Base-by-base conservation (phyloP, 2,113 vertebrate species). In the Xenopus borealis region DNA sequence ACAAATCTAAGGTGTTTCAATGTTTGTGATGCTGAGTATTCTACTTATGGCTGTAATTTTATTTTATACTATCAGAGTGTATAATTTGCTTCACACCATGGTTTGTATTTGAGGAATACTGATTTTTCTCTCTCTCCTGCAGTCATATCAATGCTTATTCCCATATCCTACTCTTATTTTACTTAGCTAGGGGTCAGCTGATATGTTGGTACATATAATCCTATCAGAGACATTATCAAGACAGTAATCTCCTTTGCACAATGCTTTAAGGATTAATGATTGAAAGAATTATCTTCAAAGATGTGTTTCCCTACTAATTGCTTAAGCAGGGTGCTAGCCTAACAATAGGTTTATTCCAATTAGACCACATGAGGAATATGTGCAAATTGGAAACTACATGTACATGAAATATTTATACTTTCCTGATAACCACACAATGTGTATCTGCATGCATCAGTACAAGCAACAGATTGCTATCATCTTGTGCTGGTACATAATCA, bases 301-400 rank as follows among this genome's bases (percentile, higher is more conserved):
- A 62, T 70, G 61, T 63, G 69, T 75, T 75, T 69, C 62, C 57
- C 30, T n/a, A 67, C 74, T 77, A 70, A 77, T 77, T 77, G 61
- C 67, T 55, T 77, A 70, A 57, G 66, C 67, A 57, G 74, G 74
- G 59, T 55, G 66, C 59, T 52, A 62, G 61, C 46, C 59, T 57
- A 57, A 77, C 58, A 63, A 77, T 77, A 70, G 57, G 59, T 77
- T 59, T 77, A n/a, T 77, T 75, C 69, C 67, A 70, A 77, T 70
- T 62, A 77, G 74, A 19, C 66, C 50, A 55, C 46, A 52, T 10
- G 1, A 50, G 53, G 20, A 70, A 70, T 10, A 64, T 64, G n/a
- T 63, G 74, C 47, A 20, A 12, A 76, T 33, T 57, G 5, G 4
- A 61, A 9, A 23, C 58, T 61, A 0, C 2, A 61, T 61, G 20